Evolutionary conservation across 2,797 vertebrate species (phyloP).

Genomic region (Lindbergichthys nudifrons): DNA sequence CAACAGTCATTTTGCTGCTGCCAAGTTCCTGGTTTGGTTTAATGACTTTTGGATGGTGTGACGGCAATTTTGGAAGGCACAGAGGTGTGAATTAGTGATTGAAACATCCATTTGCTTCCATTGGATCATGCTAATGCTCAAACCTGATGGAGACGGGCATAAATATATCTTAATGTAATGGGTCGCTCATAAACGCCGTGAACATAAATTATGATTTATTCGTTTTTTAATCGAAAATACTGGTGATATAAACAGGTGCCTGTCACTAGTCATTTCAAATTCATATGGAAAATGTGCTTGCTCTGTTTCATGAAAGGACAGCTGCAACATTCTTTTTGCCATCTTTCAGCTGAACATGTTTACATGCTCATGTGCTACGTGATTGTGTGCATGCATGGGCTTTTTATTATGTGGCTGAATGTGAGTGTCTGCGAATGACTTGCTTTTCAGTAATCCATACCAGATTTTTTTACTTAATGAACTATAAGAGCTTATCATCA

Average conservation of each 20-base stretch:
- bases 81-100: constrained; percentile 61
- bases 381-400: constrained; percentile 39
- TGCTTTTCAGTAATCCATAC: constrained; percentile 55
- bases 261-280: constrained; percentile 18
- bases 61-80: constrained; percentile 63
- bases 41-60: constrained; percentile 68
- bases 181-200: constrained; percentile 41
- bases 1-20: constrained; percentile 42
- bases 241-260: constrained; percentile 28
- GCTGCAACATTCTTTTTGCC: constrained; percentile 12
- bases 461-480: constrained; percentile 53
- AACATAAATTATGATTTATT: constrained; percentile 56
- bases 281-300: not conserved
- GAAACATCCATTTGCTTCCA: constrained; percentile 58
- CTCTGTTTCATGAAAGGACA: constrained; percentile 9
- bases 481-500: constrained; percentile 64
- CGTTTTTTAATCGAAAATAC: constrained; percentile 50
- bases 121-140: constrained; percentile 51
- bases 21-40: constrained; percentile 67
- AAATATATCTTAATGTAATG: constrained; percentile 63
- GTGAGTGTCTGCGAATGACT: constrained; percentile 34
- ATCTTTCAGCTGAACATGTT: not conserved
- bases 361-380: constrained; percentile 47
- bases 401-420: constrained; percentile 26
- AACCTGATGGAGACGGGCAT: constrained; percentile 57